These are phyloP conservation scores for Amphiprion clarkii DNA, from an alignment of 2,797 vertebrate species.

Conservation along the genomic window DNA sequence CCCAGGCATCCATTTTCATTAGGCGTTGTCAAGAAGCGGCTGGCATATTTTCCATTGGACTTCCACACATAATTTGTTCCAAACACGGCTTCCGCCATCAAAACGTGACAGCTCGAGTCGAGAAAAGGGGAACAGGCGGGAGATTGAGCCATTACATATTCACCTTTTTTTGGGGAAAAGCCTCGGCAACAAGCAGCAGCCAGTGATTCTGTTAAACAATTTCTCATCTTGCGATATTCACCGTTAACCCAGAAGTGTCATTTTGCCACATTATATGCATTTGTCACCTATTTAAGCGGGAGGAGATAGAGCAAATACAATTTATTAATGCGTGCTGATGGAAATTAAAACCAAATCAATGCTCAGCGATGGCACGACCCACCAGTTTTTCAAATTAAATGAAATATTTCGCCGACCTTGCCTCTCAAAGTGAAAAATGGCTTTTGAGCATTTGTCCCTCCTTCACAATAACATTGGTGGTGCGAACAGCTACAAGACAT, in stretches of 20 bases:
- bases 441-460: too few relatives aligned
- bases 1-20: slow-evolving; percentile 82
- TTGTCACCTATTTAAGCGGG: slow-evolving; percentile 60
- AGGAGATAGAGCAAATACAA: slow-evolving; percentile 64
- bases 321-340: slow-evolving; percentile 23
- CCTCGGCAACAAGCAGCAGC: slow-evolving; percentile 27
- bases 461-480: too few relatives aligned
- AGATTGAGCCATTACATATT: slow-evolving; percentile 42
- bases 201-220: slow-evolving; percentile 43
- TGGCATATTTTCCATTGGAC: slow-evolving; percentile 64
- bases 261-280: slow-evolving; percentile 53
- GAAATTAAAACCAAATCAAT: too few relatives aligned
- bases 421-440: too few relatives aligned
- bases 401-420: too few relatives aligned
- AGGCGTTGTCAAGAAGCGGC: slow-evolving; percentile 67
- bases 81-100: slow-evolving; percentile 45
- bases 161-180: slow-evolving; percentile 35
- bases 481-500: too few relatives aligned
- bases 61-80: slow-evolving; percentile 69
- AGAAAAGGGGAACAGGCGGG: slow-evolving; percentile 22
- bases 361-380: too few relatives aligned
- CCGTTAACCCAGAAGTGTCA: slow-evolving; percentile 75
- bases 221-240: slow-evolving; percentile 58
- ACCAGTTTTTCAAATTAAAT: too few relatives aligned
- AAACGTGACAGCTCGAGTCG: slow-evolving; percentile 46